Base-by-base conservation (phyloP, 2,888 invertebrate genomes). In the Muscina levida region DNA sequence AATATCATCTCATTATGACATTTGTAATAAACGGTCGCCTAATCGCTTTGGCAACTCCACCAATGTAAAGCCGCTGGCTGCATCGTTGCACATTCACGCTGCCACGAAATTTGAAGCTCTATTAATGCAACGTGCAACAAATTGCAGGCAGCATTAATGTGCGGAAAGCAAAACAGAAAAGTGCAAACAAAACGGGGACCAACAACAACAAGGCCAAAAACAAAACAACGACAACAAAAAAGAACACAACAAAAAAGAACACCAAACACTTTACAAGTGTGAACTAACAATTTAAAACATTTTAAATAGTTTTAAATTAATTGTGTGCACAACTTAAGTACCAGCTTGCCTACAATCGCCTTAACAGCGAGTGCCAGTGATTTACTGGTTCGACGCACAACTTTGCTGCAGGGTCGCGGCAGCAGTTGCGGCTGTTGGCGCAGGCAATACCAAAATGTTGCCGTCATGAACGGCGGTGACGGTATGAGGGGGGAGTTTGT, bases 301-400 rank as follows among this genome's bases (percentile, higher is more conserved):
- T 84, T 82, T 76, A 84, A 84, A 84, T 83, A 84, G 84, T 82
- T 83, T 84, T 82, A 83, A 84, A 84, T 83, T 83, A 85, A 85
- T 84, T 85, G 83, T 82, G 83, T 80, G 84, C 83, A 83, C 77
- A 82, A 73, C 77, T 81, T 82, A 78, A 79, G 75, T 65, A 74
- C 59, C 59, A 8, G 17, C n/a, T n/a, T 17, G 51, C 51, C 17
- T 1, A 5, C n/a, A 15, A 17, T 13, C 62, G n/a, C n/a, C n/a
- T n/a, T n/a, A 39, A 39, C 19, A 68, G n/a, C 46, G 17, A 8
- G 4, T 31, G 31, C 8, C 3, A 31, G 48, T 53, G 31, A 39
- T 57, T n/a, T 6, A 17, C 17, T 31, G 39, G 62, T 8, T 42
- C 8, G 1, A 19, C 22, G 42, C 22, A 13, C 17, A 15, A 31